Base-by-base conservation (phyloP, 2,888 invertebrate species). In the Nomada goodeniana region DNA sequence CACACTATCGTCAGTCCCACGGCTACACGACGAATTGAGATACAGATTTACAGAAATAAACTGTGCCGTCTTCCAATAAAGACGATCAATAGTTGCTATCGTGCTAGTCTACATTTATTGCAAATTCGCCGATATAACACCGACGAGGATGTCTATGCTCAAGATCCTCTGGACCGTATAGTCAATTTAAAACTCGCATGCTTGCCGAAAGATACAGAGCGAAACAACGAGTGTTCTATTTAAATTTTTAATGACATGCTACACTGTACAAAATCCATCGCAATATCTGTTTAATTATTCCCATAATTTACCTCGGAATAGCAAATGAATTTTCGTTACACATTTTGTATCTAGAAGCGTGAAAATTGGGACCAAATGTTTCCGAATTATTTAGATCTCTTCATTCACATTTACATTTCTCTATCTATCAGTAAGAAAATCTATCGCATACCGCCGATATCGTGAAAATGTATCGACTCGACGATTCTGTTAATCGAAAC, bases 31-130 rank as follows among this genome's bases (percentile, higher is more conserved):
- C 59, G 44, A 53, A 75, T 50, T 26, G 67, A 65, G 55, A 61
- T 81, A 73, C 69, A 57, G 68, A 68, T 64, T 69, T 68, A 44
- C 44, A 76, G 64, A 42, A 52, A 67, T 15, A 23, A 72, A 64
- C 55, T 75, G 67, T 61, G 64, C 60, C 60, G 50, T 47, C 29
- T 23, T 53, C 55, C 57, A 69, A 60, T 64, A 65, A 23, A 50
- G 53, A 78, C 65, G 44, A 64, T 57, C 18, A 13, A 26, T 57
- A 23, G 53, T 64, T 61, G 64, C 64, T 63, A 74, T 65, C 76
- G 77, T 83, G 86, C 81, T 52, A 69, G 44, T 76, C 73, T 75
- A 82, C 75, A 55, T 26, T 70, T 75, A 75, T 76, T 61, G 26
- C 72, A 61, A 53, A 74, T 61, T 72, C 44, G n/a, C 61, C 42